phyloP scores from a whole-genome alignment of 2,797 vertebrate species.

The Alectoris magna region DNA sequence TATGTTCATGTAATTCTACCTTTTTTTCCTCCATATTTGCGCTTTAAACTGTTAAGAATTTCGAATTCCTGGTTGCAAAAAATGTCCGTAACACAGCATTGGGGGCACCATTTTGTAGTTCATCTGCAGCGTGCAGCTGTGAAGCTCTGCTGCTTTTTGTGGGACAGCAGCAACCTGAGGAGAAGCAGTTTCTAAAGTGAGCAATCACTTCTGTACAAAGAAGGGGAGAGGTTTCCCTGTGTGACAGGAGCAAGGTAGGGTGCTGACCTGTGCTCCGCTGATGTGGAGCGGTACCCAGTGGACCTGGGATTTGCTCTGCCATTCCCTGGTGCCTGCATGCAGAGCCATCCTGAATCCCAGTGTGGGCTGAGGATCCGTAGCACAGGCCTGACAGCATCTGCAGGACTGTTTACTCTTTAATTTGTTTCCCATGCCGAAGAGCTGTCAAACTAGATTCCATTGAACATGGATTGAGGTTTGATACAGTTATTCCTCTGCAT shows the following conservation, averaged over 20 bases:
- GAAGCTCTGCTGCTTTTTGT: not conserved
- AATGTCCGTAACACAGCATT: not conserved
- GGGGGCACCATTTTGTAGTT: not conserved
- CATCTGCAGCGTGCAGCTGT: not conserved
- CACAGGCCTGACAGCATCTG: not conserved
- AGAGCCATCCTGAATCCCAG: not conserved
- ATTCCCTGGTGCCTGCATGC: not conserved
- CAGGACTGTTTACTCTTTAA: not conserved
- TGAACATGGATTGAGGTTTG: not conserved
- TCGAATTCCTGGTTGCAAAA: not conserved
- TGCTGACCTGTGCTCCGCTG: not conserved
- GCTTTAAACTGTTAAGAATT: not conserved
- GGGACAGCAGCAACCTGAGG: not conserved
- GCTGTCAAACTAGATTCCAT: slow-evolving; percentile 7
- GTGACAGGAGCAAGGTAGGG: not conserved
- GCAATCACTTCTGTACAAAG: not conserved
- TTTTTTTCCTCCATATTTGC: not conserved
- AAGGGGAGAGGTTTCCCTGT: not conserved
- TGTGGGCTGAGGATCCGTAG: not conserved
- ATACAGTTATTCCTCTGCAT: not conserved
- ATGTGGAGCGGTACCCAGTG: not conserved
- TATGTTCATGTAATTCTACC: not conserved
- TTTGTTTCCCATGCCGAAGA: slow-evolving; percentile 31
- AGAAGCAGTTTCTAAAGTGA: not conserved
- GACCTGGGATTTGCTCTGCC: not conserved